Base-by-base conservation (phyloP, 2,113 vertebrate genomes). In the Coreoperca whiteheadi region DNA sequence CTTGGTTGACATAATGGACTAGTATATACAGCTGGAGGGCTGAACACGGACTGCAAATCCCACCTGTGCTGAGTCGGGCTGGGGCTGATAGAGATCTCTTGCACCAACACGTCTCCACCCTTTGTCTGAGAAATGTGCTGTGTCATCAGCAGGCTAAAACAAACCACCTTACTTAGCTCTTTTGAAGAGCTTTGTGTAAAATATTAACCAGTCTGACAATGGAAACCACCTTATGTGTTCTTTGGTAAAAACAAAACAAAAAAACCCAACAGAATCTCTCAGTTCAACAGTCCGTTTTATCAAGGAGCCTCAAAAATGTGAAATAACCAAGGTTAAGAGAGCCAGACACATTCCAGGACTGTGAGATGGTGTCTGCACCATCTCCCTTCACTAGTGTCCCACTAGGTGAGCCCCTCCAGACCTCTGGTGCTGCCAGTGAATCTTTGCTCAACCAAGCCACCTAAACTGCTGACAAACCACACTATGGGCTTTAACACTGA, bases 11-110 rank as follows among this genome's bases (percentile, higher is more conserved):
- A 92, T 79, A 91, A 93, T 79, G 74, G 71, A 88, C 69, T 74
- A 80, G 89, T 91, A 79, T 88, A 92, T 90, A 88, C 91, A 93
- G 94, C 91, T 91, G 92, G 90, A 87, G 82, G 87, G 81, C 87
- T 74, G 77, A 85, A 88, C 61, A 25, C 15, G 12, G 63, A 86
- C 90, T 48, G 48, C 82, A 83, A 88, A 81, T 87, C 89, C 88
- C 93, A 94, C 90, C 94, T 93, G 89, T 89, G 91, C 88, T 83
- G 86, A 88, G 75, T 88, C 56, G 56, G 81, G 25, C 77, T 37
- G 53, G 57, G 41, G 79, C 63, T 74, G 89, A 93, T 94, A 90
- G 73, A 57, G 83, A 92, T 92, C 91, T 92, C 88, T 41, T 90
- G 92, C 88, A 90, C 76, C 85, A 87, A 93, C 93, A 94, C n/a